These are phyloP conservation scores for Euwallacea similis DNA, from an alignment of 1,140 invertebrate species.

Conservation along the genomic window DNA sequence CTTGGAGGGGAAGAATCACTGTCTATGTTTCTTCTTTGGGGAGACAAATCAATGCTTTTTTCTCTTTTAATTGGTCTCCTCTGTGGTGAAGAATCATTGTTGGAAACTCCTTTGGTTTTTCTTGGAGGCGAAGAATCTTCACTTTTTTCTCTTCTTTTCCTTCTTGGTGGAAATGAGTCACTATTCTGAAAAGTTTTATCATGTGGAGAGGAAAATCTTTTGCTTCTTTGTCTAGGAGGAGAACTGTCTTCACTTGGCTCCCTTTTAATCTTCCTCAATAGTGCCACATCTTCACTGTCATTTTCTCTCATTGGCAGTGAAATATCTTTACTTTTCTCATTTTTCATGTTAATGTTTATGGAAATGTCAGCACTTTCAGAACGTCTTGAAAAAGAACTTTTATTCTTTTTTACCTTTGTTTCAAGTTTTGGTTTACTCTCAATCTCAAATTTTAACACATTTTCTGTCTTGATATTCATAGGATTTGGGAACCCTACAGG, in stretches of 20 bases:
- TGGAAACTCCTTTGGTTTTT: conserved; percentile 41
- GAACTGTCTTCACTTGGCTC: conserved; percentile 20
- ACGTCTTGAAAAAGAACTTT: neutral
- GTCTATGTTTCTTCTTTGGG: neutral
- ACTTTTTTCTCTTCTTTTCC: conserved; percentile 25
- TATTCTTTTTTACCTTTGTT: conserved; percentile 7
- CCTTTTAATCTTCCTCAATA: conserved; percentile 24
- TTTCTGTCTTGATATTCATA: neutral
- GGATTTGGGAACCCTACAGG: conserved; percentile 55
- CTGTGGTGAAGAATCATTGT: conserved; percentile 20
- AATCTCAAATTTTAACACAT: conserved; percentile 29
- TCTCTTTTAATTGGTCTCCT: conserved; percentile 33
- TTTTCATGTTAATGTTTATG: conserved; percentile 1
- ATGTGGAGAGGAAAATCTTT: too few relatives aligned
- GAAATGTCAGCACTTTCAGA: conserved; percentile 11
- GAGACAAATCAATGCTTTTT: neutral
- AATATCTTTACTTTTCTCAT: conserved; percentile 20
- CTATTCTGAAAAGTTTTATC: neutral
- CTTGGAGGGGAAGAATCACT: conserved; percentile 31
- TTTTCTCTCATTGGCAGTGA: conserved; percentile 41
- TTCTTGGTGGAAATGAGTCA: conserved; percentile 32
- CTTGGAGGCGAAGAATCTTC: conserved; percentile 38
- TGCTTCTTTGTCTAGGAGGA: conserved; percentile 40
- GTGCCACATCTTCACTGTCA: conserved; percentile 24
- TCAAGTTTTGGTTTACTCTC: conserved; percentile 38